These are phyloP conservation scores for Vulpes lagopus DNA, from an alignment of 2,113 vertebrate species.

Conservation along the genomic window DNA sequence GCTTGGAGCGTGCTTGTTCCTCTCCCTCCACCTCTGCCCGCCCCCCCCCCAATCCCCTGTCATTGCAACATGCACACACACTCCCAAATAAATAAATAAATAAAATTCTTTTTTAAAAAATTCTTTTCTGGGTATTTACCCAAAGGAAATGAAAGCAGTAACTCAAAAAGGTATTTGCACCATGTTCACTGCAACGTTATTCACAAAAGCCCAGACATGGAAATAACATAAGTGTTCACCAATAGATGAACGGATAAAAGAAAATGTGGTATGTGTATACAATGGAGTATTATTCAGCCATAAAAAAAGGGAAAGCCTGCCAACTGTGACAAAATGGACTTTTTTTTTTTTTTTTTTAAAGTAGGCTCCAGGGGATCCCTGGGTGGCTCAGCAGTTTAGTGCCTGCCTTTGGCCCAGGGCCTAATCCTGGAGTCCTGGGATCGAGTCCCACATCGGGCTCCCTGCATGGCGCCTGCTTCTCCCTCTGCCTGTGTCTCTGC, in stretches of 20 bases:
- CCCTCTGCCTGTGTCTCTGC: no score
- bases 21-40: background rate
- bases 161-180: background rate
- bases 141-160: background rate
- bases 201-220: background rate
- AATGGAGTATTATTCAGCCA: background rate
- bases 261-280: background rate
- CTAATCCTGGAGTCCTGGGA: no score
- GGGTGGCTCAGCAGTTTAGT: no score
- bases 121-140: background rate
- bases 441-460: no score
- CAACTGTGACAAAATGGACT: background rate
- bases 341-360: background rate
- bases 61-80: accelerated
- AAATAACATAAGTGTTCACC: background rate
- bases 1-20: background rate
- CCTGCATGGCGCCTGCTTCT: no score
- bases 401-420: no score
- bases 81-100: background rate
- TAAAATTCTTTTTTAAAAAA: background rate
- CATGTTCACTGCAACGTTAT: background rate
- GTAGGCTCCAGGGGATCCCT: background rate
- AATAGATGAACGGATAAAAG: background rate
- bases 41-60: background rate
- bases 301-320: background rate